Evolutionary conservation across 2,113 vertebrate species (phyloP), one percentile per base, ranked within the genome.

Genomic region (Condylura cristata): DNA sequence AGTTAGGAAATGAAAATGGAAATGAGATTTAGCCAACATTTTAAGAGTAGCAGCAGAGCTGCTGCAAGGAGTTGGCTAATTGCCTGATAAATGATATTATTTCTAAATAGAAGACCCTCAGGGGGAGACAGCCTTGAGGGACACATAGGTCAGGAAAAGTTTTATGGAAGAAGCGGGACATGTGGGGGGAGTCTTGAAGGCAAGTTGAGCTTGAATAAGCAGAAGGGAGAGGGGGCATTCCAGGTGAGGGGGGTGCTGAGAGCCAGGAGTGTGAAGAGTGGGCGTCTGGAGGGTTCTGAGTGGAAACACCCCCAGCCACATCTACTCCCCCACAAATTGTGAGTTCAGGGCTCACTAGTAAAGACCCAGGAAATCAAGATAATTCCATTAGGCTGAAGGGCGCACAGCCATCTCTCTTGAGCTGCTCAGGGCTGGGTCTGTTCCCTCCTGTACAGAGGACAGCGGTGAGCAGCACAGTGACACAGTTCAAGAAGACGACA

Each of bases 381-480:
- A 22, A 22, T 56, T 56, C 20, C 28, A 65, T 2, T 13, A 56
- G 51, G 39, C 46, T 1, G 48, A 16, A 2, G 26, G 51, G 53
- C 32, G 41, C 3, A n/a, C 51, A 80, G 72, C 66, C 28, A 34
- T 24, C 37, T n/a, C 48, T 74, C 0, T 17, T 60, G 56, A 82
- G 24, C 12, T 20, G 53, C 53, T 56, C 53, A 56, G 53, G 51
- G 53, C 6, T 56, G 53, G 53, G 20, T 56, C 53, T 56, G 5
- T 56, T 65, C 34, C 53, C 44, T 61, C 63, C 66, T 6, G 1
- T 34, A 11, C 37, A 99, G 98, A 97, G 88, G 96, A 97, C 0
- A 68, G 46, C 34, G 84, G 37, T 0, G 92, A 98, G n/a, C 74
- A 46, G 60, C 95, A 30, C 0, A 16, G 41, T 0, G 1, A 72